A percentile compares a stretch with the other conserved stretches of the same genome.
Evolutionary conservation across 2,797 vertebrate genomes (phyloP).

Genomic region (Enteromius afrohamiltoni): DNA sequence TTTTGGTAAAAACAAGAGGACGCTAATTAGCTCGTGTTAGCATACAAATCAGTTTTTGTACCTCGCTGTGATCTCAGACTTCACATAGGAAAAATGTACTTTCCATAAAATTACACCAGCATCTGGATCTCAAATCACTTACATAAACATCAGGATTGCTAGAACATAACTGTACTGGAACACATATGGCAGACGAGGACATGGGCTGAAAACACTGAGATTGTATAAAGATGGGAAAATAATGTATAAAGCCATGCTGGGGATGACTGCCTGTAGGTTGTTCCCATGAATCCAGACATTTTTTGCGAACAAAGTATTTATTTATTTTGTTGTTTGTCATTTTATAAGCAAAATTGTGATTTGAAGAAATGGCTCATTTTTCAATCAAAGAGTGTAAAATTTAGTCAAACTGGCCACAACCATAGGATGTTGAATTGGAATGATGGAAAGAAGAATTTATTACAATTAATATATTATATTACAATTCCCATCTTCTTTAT

Average conservation of each 20-base stretch:
- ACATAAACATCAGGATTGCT: neutral
- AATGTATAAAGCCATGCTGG: neutral
- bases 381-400: neutral
- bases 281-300: neutral
- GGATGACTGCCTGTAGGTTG: neutral
- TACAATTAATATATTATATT: neutral
- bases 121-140: neutral
- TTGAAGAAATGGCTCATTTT: neutral
- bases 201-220: neutral
- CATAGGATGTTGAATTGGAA: neutral
- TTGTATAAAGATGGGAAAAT: neutral
- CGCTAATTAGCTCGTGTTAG: neutral
- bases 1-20: constrained; percentile 26
- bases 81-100: neutral
- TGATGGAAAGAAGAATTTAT: neutral
- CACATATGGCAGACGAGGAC: neutral
- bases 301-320: neutral
- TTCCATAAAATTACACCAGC: neutral
- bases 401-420: neutral
- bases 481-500: neutral
- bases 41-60: constrained; percentile 5
- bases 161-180: neutral
- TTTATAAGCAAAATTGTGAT: neutral
- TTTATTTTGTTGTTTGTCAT: neutral
- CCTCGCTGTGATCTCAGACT: neutral